These are phyloP conservation scores for Protonibea diacanthus DNA, from an alignment of 2,797 vertebrate genomes.

Conservation along the genomic window DNA sequence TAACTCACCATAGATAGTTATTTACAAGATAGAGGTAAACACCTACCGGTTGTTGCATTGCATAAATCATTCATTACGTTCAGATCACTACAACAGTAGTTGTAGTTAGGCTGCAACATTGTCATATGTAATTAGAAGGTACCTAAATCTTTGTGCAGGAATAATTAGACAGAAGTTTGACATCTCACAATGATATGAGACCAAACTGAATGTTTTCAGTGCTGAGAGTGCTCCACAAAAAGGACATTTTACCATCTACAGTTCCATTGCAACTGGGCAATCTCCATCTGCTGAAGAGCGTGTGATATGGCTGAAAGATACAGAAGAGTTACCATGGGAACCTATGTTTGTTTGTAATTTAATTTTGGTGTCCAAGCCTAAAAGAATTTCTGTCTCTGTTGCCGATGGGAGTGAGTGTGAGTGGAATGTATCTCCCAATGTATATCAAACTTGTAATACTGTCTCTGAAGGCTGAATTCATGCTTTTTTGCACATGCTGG, in stretches of 20 bases:
- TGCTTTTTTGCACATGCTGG: not conserved
- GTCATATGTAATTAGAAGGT: constrained; percentile 15
- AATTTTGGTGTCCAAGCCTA: not conserved
- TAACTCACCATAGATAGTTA: constrained; percentile 49
- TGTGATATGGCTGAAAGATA: not conserved
- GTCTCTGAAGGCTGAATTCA: not conserved
- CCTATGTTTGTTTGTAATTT: not conserved
- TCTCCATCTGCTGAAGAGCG: not conserved
- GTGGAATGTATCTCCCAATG: not conserved
- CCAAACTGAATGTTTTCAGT: not conserved
- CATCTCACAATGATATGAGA: not conserved
- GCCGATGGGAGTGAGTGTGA: not conserved
- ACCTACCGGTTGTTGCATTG: constrained; percentile 36
- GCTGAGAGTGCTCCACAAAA: not conserved
- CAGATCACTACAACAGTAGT: constrained; percentile 2
- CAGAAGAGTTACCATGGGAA: not conserved
- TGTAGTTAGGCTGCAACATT: constrained; percentile 23
- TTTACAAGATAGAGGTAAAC: constrained; percentile 58
- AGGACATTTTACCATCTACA: not conserved
- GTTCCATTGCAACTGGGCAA: not conserved
- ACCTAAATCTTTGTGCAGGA: not conserved
- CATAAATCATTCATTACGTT: constrained; percentile 48
- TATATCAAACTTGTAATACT: not conserved
- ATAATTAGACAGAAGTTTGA: not conserved
- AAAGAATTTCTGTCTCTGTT: not conserved